Conservation (phyloP, 2,797 vertebrate genomes). For the Sebastes itinus region DNA sequence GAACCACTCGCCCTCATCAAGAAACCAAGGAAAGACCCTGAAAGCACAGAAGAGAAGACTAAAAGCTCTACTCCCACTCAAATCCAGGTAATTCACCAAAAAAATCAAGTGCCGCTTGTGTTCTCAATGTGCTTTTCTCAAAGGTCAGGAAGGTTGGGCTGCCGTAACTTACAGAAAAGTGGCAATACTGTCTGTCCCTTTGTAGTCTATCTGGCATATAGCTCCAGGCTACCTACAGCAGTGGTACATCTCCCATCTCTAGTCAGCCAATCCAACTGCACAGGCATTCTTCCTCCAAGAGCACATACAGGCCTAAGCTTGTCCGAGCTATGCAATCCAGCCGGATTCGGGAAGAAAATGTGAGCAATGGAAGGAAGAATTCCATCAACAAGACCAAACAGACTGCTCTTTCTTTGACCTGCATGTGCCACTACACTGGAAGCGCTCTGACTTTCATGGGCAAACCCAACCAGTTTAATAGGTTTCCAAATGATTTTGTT, state of each 20-base stretch:
- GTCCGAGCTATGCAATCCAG: constrained; percentile 82
- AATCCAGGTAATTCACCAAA: constrained; percentile 76
- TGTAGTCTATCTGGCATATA: constrained; percentile 32
- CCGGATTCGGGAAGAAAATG: constrained; percentile 83
- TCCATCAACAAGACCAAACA: constrained; percentile 85
- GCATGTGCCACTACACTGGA: constrained; percentile 56
- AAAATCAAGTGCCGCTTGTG: neutral
- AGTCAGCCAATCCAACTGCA: constrained; percentile 53
- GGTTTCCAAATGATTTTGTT: constrained; percentile 30
- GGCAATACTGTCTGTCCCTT: constrained; percentile 19
- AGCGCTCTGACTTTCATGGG: constrained; percentile 31
- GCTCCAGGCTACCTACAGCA: constrained; percentile 60
- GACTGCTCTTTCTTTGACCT: constrained; percentile 73
- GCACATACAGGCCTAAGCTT: constrained; percentile 75
- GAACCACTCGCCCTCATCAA: constrained; percentile 86
- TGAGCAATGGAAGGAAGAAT: constrained; percentile 84
- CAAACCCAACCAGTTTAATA: constrained; percentile 68
- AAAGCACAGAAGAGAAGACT: constrained; percentile 65
- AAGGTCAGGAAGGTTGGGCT: neutral
- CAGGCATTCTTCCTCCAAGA: constrained; percentile 44
- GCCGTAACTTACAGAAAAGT: neutral
- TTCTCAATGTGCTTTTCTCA: neutral
- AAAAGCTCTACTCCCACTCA: constrained; percentile 61
- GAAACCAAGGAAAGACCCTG: constrained; percentile 79
- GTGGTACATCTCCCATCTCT: constrained; percentile 52